Percentiles rank a stretch among this genome's conserved stretches.
Conservation (phyloP, 2,888 invertebrate species). For the Cyclophora punctaria region DNA sequence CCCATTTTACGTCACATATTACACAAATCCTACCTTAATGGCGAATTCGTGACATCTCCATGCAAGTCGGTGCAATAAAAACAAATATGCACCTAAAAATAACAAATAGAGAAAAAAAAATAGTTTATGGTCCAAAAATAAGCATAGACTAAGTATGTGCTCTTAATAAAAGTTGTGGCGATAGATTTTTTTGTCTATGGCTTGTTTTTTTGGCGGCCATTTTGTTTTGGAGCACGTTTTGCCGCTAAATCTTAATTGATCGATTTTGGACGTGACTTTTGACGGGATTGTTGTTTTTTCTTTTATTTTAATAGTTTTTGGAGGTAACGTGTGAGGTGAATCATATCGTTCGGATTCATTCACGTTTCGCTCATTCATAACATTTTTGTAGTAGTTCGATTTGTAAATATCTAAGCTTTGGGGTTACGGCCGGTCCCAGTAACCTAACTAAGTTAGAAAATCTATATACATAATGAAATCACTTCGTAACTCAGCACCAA, state of each 20-base stretch:
- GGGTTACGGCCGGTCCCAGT: too few species aligned
- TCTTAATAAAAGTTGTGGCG: too few species aligned
- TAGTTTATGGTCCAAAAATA: conserved; percentile 9
- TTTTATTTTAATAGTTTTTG: too few species aligned
- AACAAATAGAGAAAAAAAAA: conserved; percentile 62
- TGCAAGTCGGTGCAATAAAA: conserved; percentile 64
- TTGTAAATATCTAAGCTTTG: neutral
- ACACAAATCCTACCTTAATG: conserved; percentile 48
- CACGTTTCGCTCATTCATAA: too few species aligned
- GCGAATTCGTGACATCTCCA: conserved; percentile 61
- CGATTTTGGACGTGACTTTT: conserved; percentile 66
- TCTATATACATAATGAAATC: too few species aligned
- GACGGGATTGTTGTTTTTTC: conserved; percentile 18
- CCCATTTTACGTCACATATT: conserved; percentile 15
- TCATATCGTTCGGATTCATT: too few species aligned
- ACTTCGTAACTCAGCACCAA: too few species aligned
- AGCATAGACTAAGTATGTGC: too few species aligned
- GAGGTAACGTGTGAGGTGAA: too few species aligned
- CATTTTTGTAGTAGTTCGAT: too few species aligned
- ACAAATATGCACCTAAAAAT: conserved; percentile 61
- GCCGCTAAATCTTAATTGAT: conserved; percentile 53
- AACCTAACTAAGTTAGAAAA: too few species aligned
- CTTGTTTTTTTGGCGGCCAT: conserved; percentile 30
- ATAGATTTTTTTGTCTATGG: neutral
- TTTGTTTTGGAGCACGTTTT: conserved; percentile 24